phyloP scores from a whole-genome alignment of 2,797 vertebrate genomes.

The Neostethus bicornis region DNA sequence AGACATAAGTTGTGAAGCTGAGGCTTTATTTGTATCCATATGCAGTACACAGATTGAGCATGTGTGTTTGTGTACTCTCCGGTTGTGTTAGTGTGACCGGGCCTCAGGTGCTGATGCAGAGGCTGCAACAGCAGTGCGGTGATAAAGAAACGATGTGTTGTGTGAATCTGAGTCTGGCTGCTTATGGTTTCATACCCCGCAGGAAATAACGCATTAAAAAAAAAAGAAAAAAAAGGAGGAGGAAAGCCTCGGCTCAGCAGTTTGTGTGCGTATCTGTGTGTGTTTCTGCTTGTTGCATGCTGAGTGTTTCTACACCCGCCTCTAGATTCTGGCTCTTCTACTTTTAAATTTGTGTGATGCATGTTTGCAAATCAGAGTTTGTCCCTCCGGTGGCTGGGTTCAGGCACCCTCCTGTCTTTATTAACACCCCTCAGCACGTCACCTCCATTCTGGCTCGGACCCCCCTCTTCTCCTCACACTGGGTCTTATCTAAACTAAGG shows the following conservation, averaged over 20 bases:
- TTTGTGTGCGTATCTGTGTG: conserved; percentile 41
- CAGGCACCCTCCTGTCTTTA: conserved; percentile 67
- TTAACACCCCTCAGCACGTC: conserved; percentile 60
- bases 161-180: conserved; percentile 62
- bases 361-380: conserved; percentile 51
- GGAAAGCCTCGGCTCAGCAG: conserved; percentile 67
- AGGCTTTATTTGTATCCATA: conserved; percentile 14
- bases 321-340: conserved; percentile 31
- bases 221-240: conserved; percentile 31
- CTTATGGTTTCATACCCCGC: conserved; percentile 70
- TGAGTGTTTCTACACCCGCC: conserved; percentile 18
- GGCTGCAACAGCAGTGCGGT: conserved; percentile 50
- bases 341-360: conserved; percentile 51
- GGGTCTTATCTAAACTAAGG: conserved; percentile 73
- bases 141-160: conserved; percentile 78
- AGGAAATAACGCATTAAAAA: conserved; percentile 62
- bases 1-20: conserved; percentile 5
- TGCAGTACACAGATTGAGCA: conserved; percentile 1
- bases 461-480: conserved; percentile 40
- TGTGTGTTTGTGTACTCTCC: conserved; percentile 44
- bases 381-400: conserved; percentile 56
- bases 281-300: conserved; percentile 12
- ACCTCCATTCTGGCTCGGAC: conserved; percentile 38
- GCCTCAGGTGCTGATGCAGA: conserved; percentile 64
- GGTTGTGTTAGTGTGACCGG: conserved; percentile 69